A percentile compares a stretch with the other conserved stretches of the same genome.
Conservation (phyloP, 1,140 invertebrate species). For the Akabosia matsudoensis region DNA sequence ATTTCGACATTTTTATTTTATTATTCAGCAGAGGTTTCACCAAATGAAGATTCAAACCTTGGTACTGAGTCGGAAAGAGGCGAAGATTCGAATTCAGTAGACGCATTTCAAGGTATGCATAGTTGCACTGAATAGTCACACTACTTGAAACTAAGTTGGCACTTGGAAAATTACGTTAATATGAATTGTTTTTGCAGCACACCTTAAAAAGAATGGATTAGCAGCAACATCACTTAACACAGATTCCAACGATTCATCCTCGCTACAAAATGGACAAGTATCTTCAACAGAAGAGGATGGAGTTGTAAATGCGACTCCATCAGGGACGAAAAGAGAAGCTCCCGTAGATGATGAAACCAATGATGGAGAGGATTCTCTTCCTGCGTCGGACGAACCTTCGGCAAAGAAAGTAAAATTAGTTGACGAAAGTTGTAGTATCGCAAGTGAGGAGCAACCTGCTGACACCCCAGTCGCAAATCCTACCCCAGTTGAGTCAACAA, state of each 20-base stretch:
- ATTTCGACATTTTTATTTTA: not conserved
- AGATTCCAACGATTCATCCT: constrained; percentile 8
- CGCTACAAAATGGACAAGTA: constrained; percentile 5
- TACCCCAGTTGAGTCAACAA: not conserved
- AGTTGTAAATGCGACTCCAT: not conserved
- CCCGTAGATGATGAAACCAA: not conserved
- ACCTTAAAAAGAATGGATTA: constrained; percentile 10
- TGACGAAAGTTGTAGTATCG: not conserved
- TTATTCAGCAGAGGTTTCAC: constrained; percentile 16
- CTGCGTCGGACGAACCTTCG: not conserved
- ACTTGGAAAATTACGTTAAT: not conserved
- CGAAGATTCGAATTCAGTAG: constrained; percentile 37
- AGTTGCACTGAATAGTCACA: not conserved
- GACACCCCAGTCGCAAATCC: not conserved
- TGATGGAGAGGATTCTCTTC: not conserved
- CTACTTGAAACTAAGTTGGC: not conserved
- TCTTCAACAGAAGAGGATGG: constrained; percentile 5
- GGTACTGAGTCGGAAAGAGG: constrained; percentile 33
- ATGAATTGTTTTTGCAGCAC: not conserved
- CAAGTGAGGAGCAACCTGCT: not conserved
- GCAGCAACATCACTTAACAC: not conserved
- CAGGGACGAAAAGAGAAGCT: constrained; percentile 2
- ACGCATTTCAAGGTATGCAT: constrained; percentile 32
- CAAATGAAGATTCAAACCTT: constrained; percentile 36
- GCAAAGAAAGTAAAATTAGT: constrained; percentile 15